Percentiles rank a stretch among this genome's conserved stretches.
Conservation (phyloP, 2,888 invertebrate genomes). For the Plebejus argus region DNA sequence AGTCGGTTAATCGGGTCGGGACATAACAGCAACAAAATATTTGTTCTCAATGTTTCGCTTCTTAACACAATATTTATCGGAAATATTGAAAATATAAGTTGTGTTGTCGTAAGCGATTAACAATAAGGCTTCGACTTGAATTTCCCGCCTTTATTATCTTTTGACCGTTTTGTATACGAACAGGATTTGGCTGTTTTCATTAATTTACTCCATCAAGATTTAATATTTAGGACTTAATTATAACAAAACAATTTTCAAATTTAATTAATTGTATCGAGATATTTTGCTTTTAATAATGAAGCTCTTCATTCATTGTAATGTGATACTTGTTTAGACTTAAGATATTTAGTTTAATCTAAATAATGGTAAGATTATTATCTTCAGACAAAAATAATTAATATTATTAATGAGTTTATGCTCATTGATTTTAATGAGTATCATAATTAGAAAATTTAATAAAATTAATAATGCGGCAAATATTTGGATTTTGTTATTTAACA, state of each 20-base stretch:
- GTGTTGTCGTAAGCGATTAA: constrained; percentile 27
- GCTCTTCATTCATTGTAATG: neutral
- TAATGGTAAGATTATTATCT: neutral
- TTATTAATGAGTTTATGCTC: neutral
- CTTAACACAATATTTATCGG: constrained; percentile 17
- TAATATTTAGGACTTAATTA: constrained; percentile 29
- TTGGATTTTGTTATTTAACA: neutral
- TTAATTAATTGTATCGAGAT: constrained; percentile 19
- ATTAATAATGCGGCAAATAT: neutral
- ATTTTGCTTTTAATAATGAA: constrained; percentile 21
- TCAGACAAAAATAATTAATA: neutral
- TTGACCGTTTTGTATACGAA: constrained; percentile 27
- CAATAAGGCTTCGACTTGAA: constrained; percentile 9
- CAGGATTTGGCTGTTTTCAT: constrained; percentile 28
- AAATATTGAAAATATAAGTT: constrained; percentile 30
- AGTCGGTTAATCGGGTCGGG: too few species aligned
- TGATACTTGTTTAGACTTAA: neutral
- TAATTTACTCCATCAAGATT: constrained; percentile 24
- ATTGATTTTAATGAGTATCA: neutral
- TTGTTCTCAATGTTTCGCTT: neutral
- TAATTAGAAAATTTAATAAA: neutral
- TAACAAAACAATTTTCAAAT: constrained; percentile 28
- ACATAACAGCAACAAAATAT: neutral
- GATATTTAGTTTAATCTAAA: constrained; percentile 3
- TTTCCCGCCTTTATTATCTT: constrained; percentile 26